phyloP scores from a whole-genome alignment of 2,888 invertebrate species.

The Nyleta sp. region DNA sequence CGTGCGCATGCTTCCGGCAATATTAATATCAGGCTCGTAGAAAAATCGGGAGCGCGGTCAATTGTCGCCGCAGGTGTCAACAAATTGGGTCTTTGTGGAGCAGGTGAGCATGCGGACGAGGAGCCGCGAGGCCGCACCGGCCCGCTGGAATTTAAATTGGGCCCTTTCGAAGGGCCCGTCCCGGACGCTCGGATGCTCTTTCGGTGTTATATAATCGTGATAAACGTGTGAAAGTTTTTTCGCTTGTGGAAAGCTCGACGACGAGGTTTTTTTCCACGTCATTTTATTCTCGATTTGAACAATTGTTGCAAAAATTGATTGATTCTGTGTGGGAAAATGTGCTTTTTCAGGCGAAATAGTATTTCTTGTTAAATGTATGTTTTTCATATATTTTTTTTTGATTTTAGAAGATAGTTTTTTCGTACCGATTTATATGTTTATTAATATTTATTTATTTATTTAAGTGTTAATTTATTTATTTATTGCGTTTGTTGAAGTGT shows the following conservation, averaged over 20 bases:
- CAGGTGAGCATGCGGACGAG: constrained; percentile 25
- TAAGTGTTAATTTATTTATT: no score
- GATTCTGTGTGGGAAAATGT: no score
- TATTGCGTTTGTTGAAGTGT: no score
- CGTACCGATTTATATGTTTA: no score
- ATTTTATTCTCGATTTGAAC: no score
- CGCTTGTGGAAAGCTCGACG: constrained; percentile 1
- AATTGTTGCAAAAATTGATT: no score
- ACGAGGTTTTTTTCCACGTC: background rate
- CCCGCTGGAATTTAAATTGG: no score
- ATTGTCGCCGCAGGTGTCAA: constrained; percentile 54
- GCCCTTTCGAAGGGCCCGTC: constrained; percentile 31
- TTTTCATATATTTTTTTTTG: no score
- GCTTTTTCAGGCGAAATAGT: no score
- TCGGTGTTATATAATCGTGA: constrained; percentile 39
- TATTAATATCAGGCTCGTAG: constrained; percentile 41
- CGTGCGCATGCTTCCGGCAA: constrained; percentile 28
- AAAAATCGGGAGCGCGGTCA: constrained; percentile 48
- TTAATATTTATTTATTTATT: no score
- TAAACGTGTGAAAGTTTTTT: constrained; percentile 57
- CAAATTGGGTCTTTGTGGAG: constrained; percentile 39
- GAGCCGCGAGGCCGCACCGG: background rate
- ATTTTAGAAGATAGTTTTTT: no score
- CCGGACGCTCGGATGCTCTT: constrained; percentile 19
- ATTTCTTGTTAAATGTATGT: no score